Conservation (phyloP, 64 coral and sea anemone species). For the Pachyseris speciosa region DNA sequence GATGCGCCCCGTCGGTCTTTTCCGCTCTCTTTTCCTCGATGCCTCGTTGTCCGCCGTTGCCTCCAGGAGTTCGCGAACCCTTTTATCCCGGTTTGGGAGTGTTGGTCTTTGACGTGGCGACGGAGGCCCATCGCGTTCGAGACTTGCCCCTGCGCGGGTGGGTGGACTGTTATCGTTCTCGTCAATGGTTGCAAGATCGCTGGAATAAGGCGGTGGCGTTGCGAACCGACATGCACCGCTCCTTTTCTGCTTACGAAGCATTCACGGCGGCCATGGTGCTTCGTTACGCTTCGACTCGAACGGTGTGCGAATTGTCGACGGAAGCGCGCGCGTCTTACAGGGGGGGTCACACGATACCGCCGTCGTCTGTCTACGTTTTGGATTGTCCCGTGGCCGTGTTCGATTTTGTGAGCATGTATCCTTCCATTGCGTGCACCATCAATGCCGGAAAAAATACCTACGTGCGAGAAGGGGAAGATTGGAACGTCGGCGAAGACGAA, state of each 20-base stretch:
- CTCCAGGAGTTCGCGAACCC: not conserved
- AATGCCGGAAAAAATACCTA: not conserved
- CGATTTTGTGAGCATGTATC: not conserved
- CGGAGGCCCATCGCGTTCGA: not conserved
- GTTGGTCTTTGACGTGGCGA: not conserved
- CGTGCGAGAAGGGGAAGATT: not conserved
- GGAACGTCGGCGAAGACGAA: no score
- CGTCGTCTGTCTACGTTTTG: not conserved
- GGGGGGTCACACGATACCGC: not conserved
- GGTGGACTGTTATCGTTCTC: not conserved
- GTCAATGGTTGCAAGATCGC: not conserved
- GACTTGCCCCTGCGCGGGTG: not conserved
- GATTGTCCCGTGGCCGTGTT: not conserved
- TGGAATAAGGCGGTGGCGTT: not conserved
- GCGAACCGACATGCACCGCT: not conserved
- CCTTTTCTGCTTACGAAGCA: not conserved
- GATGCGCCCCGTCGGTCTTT: not conserved
- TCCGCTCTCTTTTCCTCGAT: not conserved
- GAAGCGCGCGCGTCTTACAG: not conserved
- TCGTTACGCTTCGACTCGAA: not conserved
- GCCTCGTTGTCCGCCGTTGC: not conserved
- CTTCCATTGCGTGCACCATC: not conserved
- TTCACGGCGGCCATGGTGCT: not conserved
- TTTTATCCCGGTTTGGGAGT: not conserved
- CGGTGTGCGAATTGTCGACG: not conserved